A percentile compares a stretch with the other conserved stretches of the same genome.
Evolutionary conservation across 2,797 vertebrate genomes (phyloP).

Genomic region (Pempheris klunzingeri): DNA sequence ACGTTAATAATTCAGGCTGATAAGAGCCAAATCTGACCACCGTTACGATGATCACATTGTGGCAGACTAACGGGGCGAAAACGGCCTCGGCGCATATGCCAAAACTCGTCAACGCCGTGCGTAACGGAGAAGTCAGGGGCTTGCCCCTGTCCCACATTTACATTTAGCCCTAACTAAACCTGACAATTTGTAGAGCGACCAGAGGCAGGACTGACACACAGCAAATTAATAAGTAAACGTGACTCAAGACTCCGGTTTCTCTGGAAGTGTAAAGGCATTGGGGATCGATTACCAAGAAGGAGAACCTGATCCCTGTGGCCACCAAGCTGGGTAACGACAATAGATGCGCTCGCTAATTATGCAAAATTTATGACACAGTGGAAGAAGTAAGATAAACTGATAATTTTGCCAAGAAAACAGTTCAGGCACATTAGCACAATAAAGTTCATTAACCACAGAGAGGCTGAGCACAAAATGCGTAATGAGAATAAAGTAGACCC

Average conservation of each 20-base stretch:
- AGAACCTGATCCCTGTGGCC: slow-evolving; percentile 76
- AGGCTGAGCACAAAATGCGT: neutral
- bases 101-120: slow-evolving; percentile 38
- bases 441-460: neutral
- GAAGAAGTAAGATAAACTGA: slow-evolving; percentile 51
- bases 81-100: slow-evolving; percentile 15
- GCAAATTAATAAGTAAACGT: slow-evolving; percentile 82
- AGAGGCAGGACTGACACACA: slow-evolving; percentile 61
- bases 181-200: slow-evolving; percentile 69
- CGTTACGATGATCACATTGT: neutral
- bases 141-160: slow-evolving; percentile 46
- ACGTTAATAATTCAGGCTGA: slow-evolving; percentile 74
- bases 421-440: neutral
- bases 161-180: slow-evolving; percentile 68
- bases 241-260: slow-evolving; percentile 75
- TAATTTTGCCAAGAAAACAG: slow-evolving; percentile 23
- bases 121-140: slow-evolving; percentile 56
- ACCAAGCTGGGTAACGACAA: slow-evolving; percentile 57
- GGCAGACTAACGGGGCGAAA: slow-evolving; percentile 15
- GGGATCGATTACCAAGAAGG: slow-evolving; percentile 73
- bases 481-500: slow-evolving; percentile 38
- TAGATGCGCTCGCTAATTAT: slow-evolving; percentile 57
- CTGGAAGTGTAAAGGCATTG: slow-evolving; percentile 76
- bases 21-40: slow-evolving; percentile 29
- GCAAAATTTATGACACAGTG: slow-evolving; percentile 69